phyloP scores from a whole-genome alignment of 2,113 vertebrate species.

The Phocoena sinus region DNA sequence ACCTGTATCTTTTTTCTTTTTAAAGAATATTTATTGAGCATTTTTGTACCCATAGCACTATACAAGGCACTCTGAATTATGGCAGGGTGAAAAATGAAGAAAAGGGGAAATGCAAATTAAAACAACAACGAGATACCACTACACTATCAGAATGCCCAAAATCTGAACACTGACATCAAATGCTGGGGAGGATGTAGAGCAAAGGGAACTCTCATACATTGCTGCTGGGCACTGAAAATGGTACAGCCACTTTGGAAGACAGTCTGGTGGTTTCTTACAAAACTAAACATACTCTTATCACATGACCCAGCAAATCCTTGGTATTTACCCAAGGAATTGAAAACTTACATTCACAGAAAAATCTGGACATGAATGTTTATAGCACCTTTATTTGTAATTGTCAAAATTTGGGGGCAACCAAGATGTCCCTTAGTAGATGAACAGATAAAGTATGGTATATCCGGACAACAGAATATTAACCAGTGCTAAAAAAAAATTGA shows the following conservation, averaged over 20 bases:
- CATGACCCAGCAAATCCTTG: neutral
- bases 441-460: neutral
- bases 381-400: neutral
- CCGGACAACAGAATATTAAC: neutral
- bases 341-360: neutral
- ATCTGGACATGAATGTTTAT: neutral
- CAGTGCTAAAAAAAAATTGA: neutral
- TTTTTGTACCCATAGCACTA: neutral
- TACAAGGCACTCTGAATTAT: neutral
- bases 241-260: neutral
- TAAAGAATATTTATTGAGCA: neutral
- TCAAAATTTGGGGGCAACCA: neutral
- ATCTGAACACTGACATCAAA: neutral
- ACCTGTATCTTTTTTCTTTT: neutral
- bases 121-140: neutral
- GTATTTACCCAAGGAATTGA: neutral
- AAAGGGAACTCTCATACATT: neutral
- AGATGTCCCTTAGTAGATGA: neutral
- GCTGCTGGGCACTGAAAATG: neutral
- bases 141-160: neutral
- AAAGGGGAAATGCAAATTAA: neutral
- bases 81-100: neutral
- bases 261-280: neutral
- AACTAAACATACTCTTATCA: neutral
- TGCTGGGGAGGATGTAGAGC: neutral